Evolutionary conservation across 2,888 invertebrate genomes (phyloP).

Genomic region (Cybosia mesomella): DNA sequence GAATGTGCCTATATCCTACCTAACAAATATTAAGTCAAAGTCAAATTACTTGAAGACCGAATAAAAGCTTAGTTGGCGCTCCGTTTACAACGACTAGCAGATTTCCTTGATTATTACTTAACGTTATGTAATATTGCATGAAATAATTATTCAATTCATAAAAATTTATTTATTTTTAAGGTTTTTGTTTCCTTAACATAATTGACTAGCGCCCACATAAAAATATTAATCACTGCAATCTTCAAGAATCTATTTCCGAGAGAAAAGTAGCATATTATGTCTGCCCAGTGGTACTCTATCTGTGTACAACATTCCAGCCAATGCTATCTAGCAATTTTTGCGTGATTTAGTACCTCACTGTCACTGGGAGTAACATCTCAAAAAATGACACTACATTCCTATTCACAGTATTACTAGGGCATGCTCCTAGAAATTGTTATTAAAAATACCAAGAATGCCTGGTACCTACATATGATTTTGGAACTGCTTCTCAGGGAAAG

Average conservation of each 20-base stretch:
- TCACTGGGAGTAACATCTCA: too few species aligned
- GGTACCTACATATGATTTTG: too few species aligned
- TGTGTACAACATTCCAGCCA: too few species aligned
- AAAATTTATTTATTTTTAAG: not conserved
- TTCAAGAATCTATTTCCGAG: not conserved
- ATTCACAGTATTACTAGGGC: too few species aligned
- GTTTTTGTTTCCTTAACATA: not conserved
- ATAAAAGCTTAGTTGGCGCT: conserved; percentile 12
- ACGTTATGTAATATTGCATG: conserved; percentile 16
- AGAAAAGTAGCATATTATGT: too few species aligned
- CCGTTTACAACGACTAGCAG: conserved; percentile 7
- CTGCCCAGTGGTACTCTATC: too few species aligned
- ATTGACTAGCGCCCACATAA: not conserved
- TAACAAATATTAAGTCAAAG: conserved; percentile 19
- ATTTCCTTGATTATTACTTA: conserved; percentile 21
- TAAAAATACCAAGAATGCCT: too few species aligned
- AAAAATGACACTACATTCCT: too few species aligned
- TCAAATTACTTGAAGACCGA: conserved; percentile 8
- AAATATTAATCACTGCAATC: not conserved
- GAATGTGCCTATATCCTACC: conserved; percentile 16
- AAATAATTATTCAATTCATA: not conserved
- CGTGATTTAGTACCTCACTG: too few species aligned
- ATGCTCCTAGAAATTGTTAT: too few species aligned
- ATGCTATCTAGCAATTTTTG: too few species aligned
- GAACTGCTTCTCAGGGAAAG: too few species aligned